Base-by-base conservation (phyloP, 2,113 vertebrate species). In the Calyptomena viridis region DNA sequence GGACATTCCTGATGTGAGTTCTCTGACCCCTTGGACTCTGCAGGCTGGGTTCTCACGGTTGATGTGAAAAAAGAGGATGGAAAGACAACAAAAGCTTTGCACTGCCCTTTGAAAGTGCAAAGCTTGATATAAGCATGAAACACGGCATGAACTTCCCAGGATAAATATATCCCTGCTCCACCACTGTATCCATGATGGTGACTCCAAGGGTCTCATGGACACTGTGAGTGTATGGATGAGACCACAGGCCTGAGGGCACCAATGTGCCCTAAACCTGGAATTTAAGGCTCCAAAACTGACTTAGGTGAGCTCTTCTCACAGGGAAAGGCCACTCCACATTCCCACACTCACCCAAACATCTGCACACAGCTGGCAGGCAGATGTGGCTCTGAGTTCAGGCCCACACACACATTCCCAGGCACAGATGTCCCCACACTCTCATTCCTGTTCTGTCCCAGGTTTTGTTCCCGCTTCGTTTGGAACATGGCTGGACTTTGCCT, bases 321-420 rank as follows among this genome's bases (percentile, higher is more conserved):
- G 39, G 79, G 63, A 80, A 63, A 42, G 63, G 40, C 71, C 14
- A 0, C 40, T 79, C 80, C 58, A 3, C 3, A 0, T 91, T 94
- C 82, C 87, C 74, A 69, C 62, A 58, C 28, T 74, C 71, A 31
- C 60, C 33, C 74, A 46, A 74, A 81, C 89, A 33, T 91, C 95
- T 91, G 67, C 74, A 35, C 77, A 35, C 94, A 91, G 87, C 89
- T 94, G 93, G 73, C 84, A 87, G 86, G 1, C 96, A 93, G 77
- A 83, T 94, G 93, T 63, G 52, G 8, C 79, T 55, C 42, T 0
- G 4, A 24, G 52, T 12, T 68, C 31, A 25, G 85, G 58, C n/a
- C 0, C 59, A 4, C 46, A 12, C 67, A 37, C 62, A 40, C 60
- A 39, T 50, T 87, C 83, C 90, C 69, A 69, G 8, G 1, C 37